Conservation (phyloP, 2,888 invertebrate genomes). For the Caenorhabditis sinica region DNA sequence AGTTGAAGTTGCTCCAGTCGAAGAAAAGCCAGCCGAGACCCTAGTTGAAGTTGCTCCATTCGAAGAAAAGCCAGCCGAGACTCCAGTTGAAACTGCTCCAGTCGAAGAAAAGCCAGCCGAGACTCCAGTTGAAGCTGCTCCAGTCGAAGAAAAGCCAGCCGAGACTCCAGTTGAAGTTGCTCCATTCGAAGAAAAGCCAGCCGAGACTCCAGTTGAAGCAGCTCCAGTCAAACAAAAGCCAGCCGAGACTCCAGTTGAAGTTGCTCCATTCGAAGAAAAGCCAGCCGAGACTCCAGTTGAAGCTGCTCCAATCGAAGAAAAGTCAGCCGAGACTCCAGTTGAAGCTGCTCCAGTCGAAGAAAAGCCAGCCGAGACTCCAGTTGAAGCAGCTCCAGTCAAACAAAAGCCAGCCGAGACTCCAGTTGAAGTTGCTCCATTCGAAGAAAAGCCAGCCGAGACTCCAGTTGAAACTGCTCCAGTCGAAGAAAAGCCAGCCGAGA, state of each 20-base stretch:
- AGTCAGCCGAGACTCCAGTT: conserved; percentile 32
- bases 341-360: conserved; percentile 39
- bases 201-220: conserved; percentile 19
- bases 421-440: conserved; percentile 30
- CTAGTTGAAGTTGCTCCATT: too few relatives aligned
- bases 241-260: conserved; percentile 34
- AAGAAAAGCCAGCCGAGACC: too few relatives aligned
- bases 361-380: conserved; percentile 17
- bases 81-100: conserved; percentile 3
- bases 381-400: conserved; percentile 23
- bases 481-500: conserved; percentile 39
- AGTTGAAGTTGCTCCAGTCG: conserved; percentile 21
- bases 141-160: conserved; percentile 13
- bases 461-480: conserved; percentile 18
- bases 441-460: conserved; percentile 25
- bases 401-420: conserved; percentile 17
- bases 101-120: too few relatives aligned
- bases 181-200: conserved; percentile 30
- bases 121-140: conserved; percentile 19
- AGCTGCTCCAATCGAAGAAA: conserved; percentile 18
- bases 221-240: conserved; percentile 21
- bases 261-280: too few relatives aligned
- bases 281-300: too few relatives aligned
- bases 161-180: conserved; percentile 11
- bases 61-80: too few relatives aligned